A percentile compares a stretch with the other conserved stretches of the same genome.
Conservation (phyloP, 2,797 vertebrate genomes). For the Darevskia nairensis region DNA sequence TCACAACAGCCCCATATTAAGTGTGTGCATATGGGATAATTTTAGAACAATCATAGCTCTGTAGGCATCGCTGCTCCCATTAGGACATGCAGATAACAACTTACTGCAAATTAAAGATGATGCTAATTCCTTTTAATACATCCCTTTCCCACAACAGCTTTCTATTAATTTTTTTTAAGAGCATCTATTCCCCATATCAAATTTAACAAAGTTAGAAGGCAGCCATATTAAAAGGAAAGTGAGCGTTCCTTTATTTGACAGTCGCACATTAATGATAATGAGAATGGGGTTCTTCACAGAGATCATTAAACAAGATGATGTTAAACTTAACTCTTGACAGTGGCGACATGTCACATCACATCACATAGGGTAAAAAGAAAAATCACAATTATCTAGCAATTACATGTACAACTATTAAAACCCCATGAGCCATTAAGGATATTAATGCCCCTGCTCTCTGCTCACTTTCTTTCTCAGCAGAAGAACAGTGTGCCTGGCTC, state of each 20-base stretch:
- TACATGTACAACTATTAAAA: conserved; percentile 39
- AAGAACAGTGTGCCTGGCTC: conserved; percentile 16
- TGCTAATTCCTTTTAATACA: accelerated
- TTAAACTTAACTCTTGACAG: conserved; percentile 46
- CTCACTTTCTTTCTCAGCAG: conserved; percentile 30
- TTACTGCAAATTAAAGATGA: not conserved
- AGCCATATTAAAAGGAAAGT: conserved; percentile 17
- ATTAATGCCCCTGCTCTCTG: conserved; percentile 12
- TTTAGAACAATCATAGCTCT: conserved; percentile 41
- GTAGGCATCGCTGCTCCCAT: conserved; percentile 20
- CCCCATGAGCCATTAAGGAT: conserved; percentile 9
- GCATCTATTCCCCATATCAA: conserved; percentile 2
- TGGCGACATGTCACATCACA: conserved; percentile 8
- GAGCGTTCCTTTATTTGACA: conserved; percentile 33
- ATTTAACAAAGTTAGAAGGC: conserved; percentile 32
- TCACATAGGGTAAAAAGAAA: conserved; percentile 30
- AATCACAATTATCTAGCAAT: conserved; percentile 48
- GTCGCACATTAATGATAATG: conserved; percentile 19
- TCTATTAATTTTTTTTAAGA: not conserved
- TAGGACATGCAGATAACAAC: conserved; percentile 6
- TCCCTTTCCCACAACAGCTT: conserved; percentile 8
- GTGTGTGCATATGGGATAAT: conserved; percentile 39
- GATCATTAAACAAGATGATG: conserved; percentile 54
- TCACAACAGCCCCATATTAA: conserved; percentile 4
- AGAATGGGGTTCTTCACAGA: conserved; percentile 45